Evolutionary conservation across 2,113 vertebrate species (phyloP).

Genomic region (Sinocyclocheilus anophthalmus): DNA sequence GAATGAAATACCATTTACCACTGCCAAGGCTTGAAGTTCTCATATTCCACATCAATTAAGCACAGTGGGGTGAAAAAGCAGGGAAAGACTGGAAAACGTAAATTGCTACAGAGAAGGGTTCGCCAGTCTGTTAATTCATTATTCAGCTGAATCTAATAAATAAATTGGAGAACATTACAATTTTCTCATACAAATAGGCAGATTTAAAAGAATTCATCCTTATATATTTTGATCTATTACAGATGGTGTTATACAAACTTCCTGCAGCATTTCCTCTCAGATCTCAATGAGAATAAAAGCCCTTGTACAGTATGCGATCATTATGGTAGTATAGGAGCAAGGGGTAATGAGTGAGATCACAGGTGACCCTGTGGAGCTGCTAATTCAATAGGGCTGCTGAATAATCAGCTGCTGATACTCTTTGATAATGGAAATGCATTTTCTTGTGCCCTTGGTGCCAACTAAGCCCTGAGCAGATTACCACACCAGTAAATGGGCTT

Average conservation of each 20-base stretch:
- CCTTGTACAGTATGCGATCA: slow-evolving; percentile 43
- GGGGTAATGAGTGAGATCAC: slow-evolving; percentile 54
- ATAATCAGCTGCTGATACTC: slow-evolving; percentile 40
- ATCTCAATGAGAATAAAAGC: slow-evolving; percentile 45
- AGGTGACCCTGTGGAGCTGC: slow-evolving; percentile 40
- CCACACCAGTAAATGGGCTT: slow-evolving; percentile 7
- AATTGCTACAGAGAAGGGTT: not conserved
- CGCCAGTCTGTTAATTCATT: not conserved
- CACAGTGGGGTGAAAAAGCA: slow-evolving; percentile 2
- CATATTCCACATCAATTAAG: slow-evolving; percentile 29
- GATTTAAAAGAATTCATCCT: not conserved
- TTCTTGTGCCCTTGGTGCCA: slow-evolving; percentile 26
- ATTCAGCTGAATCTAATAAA: not conserved
- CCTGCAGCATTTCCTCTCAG: not conserved
- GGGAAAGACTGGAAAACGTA: not conserved
- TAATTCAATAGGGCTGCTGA: slow-evolving; percentile 43
- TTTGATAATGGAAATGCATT: slow-evolving; percentile 33
- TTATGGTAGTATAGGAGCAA: slow-evolving; percentile 9
- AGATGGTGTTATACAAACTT: too few relatives aligned
- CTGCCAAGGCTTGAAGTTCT: slow-evolving; percentile 23
- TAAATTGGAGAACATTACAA: not conserved
- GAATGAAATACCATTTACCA: slow-evolving; percentile 34
- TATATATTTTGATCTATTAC: not conserved
- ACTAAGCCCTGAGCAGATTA: slow-evolving; percentile 24
- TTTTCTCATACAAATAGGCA: not conserved